Evolutionary conservation across 2,797 vertebrate genomes (phyloP).

Genomic region (Alectoris magna): DNA sequence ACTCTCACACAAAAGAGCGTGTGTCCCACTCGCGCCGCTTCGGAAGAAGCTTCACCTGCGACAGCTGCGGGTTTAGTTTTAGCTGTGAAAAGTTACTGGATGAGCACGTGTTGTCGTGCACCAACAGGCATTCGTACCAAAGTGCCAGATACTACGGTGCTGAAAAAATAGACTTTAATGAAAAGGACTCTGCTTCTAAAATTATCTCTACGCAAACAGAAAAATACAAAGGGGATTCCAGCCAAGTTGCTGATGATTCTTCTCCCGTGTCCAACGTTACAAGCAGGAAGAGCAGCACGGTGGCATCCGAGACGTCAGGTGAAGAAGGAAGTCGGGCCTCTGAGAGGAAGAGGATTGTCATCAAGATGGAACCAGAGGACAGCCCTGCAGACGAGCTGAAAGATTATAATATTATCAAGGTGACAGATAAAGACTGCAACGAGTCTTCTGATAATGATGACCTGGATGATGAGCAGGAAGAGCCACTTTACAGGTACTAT

Average conservation of each 20-base stretch:
- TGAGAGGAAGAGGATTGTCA: constrained; percentile 83
- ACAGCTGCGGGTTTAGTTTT: constrained; percentile 97
- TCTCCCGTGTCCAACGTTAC: constrained; percentile 70
- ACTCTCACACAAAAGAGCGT: constrained; percentile 89
- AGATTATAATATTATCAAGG: constrained; percentile 87
- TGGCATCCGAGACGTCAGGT: constrained; percentile 75
- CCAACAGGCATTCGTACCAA: constrained; percentile 92
- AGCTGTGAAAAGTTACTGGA: constrained; percentile 97
- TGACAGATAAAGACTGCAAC: constrained; percentile 83
- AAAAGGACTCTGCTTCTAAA: constrained; percentile 89
- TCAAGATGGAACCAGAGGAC: constrained; percentile 94
- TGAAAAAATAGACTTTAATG: constrained; percentile 85
- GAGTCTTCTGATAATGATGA: constrained; percentile 81
- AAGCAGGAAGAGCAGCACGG: constrained; percentile 73
- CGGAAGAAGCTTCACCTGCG: constrained; percentile 96
- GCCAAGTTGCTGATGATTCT: constrained; percentile 79
- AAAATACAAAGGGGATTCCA: constrained; percentile 86
- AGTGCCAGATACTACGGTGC: constrained; percentile 76
- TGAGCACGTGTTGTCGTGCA: constrained; percentile 95
- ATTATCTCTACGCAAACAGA: constrained; percentile 83
- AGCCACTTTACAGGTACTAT: constrained; percentile 81
- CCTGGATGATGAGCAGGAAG: constrained; percentile 79
- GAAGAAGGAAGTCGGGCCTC: constrained; percentile 83
- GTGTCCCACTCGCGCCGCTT: constrained; percentile 87
- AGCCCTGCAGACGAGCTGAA: constrained; percentile 83